Evolutionary conservation across 2,888 invertebrate genomes (phyloP), one percentile per base, ranked within the genome.

Genomic region (Volucella inanis): DNA sequence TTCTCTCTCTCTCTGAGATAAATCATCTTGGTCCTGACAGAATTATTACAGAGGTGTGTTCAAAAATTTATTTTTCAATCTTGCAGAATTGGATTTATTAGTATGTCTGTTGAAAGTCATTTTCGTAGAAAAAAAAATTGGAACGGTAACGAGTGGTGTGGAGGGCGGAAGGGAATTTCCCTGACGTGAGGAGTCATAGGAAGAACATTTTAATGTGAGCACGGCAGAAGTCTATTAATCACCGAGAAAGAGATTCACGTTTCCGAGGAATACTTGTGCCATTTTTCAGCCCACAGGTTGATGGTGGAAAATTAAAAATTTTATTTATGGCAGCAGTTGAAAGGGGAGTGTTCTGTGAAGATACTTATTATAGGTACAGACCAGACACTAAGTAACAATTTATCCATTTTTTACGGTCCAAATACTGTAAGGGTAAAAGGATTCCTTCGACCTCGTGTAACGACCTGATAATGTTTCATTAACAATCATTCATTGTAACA

Each of bases 11-110:
- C 43, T 41, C 41, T 8, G 11, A 52, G 68, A 72, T 78, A 74
- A 74, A 79, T 70, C 52, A 78, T 62, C 49, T 65, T 47, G 11
- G 38, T 41, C 18, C 31, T 77, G 82, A 72, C 71, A 82, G 59
- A 65, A 71, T 72, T 77, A 82, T 82, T 71, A 68, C 52, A 15
- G 47, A 39, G 41, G 22, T 39, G 81, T 43, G 22, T 22, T 4
- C 54, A 18, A 49, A 64, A 80, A 65, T 68, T 54, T 65, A 76
- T 71, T 76, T 67, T 49, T 15, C 68, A 70, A 54, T 54, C 70
- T 62, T 31, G 12, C 41, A 38, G 18, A 39, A 15, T 49, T 18
- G 31, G 67, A 76, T 55, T 62, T 55, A 62, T 70, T 41, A 14
- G 9, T 3, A 8, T 74, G 12, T 52, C 8, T 18, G 50, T 12